Base-by-base conservation (phyloP, 2,888 invertebrate species). In the Hydrotaea diabolus region DNA sequence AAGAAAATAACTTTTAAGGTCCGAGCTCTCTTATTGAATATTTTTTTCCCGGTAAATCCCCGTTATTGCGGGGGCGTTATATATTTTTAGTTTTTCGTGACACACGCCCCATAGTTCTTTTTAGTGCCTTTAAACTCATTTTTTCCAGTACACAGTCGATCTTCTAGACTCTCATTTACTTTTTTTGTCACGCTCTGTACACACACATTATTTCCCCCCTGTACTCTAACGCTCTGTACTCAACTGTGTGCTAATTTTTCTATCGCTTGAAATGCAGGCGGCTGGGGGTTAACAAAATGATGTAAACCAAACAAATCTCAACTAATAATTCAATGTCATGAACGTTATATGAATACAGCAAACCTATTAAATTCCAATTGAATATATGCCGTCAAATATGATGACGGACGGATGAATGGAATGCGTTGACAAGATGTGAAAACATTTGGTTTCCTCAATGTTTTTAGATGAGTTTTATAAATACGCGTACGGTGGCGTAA, bases 391-490 rank as follows among this genome's bases (percentile, higher is more conserved):
- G 39, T 39, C 39, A 1, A 39, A 8, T 8, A 66, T 64, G 43
- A 17, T 36, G 55, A 77, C 62, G 53, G 26, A 26, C 31, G 46
- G 23, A 31, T 31, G 9, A 55, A 17, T 53, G 55, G 9, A 55
- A 17, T 53, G 43, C 62, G 1, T 36, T 31, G 62, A 62, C 62
- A 62, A 26, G 23, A 15, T n/a, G 26, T 57, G n/a, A 21, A 62
- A 62, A 36, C 36, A 36, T n/a, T 53, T 64, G 57, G 36, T 64
- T 19, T 66, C 39, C 62, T 21, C 21, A 46, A 64, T 59, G 64
- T 74, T 53, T 73, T 49, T 55, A 62, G 26, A n/a, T n/a, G n/a
- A 71, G 11, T 26, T 59, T 59, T 59, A 59, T 49, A 72, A 31
- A 62, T 19, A 13, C 43, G 59, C 62, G 43, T 39, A 17, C 23